Base-by-base conservation (phyloP, 2,888 invertebrate species). In the Lutraria lutraria region DNA sequence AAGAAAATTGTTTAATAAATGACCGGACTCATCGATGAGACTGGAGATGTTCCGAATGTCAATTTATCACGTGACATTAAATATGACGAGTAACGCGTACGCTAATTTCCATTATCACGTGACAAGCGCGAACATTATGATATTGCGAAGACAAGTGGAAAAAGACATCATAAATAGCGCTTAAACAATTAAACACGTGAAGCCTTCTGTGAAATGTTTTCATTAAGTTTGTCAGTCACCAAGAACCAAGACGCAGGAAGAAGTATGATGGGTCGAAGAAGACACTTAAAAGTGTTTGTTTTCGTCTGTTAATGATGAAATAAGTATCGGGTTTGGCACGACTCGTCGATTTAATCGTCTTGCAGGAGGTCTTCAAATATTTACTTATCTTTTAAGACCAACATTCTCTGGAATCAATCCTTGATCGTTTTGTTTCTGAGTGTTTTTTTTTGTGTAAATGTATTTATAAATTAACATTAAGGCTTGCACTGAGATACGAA, bases 1-100 rank as follows among this genome's bases (percentile, higher is more conserved):
- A 94, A 93, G 93, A 94, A 92, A 93, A 94, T 94, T 93, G 93
- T 89, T 93, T 94, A 90, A 92, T 90, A 87, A 90, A 81, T 86
- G 87, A 43, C 76, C 76, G 81, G 63, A 79, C 68, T 83, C 31
- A 60, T 72, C 85, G 81, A 88, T 81, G 87, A 60, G 86, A 84
- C 90, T 89, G 52, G 89, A 88, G 81, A 81, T 53, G 80, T 82
- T 68, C 88, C 90, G 56, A 87, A 89, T 89, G 86, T 80, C 80
- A 89, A 86, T 83, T 83, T 12, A 84, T 88, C 84, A 88, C 56
- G 83, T 76, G 83, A 88, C 83, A 52, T 79, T 84, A 52, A 88
- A 84, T 60, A 84, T 80, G 87, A 63, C 83, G 79, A 21, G 31
- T 34, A 19, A 52, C 31, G 54, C 56, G 21, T 25, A 56, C 53